phyloP scores from a whole-genome alignment of 2,797 vertebrate genomes.

The Margarornis squamiger region DNA sequence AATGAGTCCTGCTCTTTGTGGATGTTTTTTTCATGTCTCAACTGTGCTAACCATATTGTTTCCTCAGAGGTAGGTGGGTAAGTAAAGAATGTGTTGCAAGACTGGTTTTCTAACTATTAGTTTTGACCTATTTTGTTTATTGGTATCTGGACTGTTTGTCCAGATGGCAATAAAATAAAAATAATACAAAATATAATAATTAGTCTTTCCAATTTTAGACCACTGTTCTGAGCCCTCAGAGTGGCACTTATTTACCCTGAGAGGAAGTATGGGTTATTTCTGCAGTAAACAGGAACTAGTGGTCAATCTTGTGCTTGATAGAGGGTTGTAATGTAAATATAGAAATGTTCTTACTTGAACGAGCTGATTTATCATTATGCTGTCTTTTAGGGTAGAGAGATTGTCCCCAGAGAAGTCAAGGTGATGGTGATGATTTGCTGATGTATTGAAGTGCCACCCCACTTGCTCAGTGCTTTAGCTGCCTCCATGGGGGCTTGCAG shows the following conservation, averaged over 20 bases:
- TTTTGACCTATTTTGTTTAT: conserved; percentile 14
- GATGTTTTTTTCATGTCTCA: not conserved
- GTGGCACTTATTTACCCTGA: not conserved
- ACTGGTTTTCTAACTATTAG: not conserved
- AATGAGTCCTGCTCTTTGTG: not conserved
- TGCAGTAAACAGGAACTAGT: not conserved
- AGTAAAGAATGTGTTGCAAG: not conserved
- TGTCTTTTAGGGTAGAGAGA: not conserved
- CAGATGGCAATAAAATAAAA: not conserved
- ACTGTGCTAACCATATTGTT: not conserved
- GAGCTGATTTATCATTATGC: not conserved
- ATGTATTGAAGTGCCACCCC: not conserved
- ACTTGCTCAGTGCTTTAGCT: not conserved
- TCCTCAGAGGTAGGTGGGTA: not conserved
- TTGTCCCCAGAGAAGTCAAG: not conserved
- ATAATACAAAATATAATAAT: not conserved
- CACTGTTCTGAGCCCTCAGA: not conserved
- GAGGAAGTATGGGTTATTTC: not conserved
- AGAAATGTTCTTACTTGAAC: not conserved
- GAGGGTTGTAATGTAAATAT: not conserved
- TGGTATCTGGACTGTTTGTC: not conserved
- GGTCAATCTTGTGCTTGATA: not conserved
- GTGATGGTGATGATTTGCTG: not conserved
- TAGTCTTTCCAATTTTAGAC: not conserved
- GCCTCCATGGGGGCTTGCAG: not conserved